Base-by-base conservation (phyloP, 2,113 vertebrate species). In the Pollimyrus isidori region DNA sequence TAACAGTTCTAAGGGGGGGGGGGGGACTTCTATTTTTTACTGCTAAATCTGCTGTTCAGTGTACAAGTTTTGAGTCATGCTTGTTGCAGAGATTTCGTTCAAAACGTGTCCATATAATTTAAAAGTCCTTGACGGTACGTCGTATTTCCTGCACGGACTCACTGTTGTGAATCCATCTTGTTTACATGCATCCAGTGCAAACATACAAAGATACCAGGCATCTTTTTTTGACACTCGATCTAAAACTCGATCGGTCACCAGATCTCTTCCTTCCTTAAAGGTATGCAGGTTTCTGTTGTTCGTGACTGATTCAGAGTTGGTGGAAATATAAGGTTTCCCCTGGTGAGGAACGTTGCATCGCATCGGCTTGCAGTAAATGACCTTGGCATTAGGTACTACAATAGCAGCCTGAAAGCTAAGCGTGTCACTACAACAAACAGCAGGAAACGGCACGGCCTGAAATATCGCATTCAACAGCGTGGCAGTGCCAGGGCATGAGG, bases 261-360 rank as follows among this genome's bases (percentile, higher is more conserved):
- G 65, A 88, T 80, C 48, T 89, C 88, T 42, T 11, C 21, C 76
- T 88, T 80, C 69, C 46, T 88, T 88, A 69, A 69, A 46, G 19
- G 35, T 46, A 56, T 46, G 42, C 45, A 73, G 50, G 53, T 48
- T 48, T 65, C 53, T 53, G 46, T 80, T 42, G 35, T 49, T 49
- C n/a, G 48, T 49, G 46, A 73, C 23, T 73, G 21, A 50, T 49
- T 15, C 21, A 73, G 53, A 88, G 48, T n/a, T 26, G 45, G 39
- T 50, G 26, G 6, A 84, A 85, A 56, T 82, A 19, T 48, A 84
- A 89, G 30, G 35, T 84, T 58, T 13, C 50, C 49, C 21, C 17
- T 1, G 30, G 45, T 7, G 21, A 0, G 26, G 10, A 58, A 39
- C 4, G 15, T 23, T 83, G 26, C 49, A 80, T 83, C 82, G 49